Conservation (phyloP, 2,888 invertebrate species). For the Nomada fabriciana region DNA sequence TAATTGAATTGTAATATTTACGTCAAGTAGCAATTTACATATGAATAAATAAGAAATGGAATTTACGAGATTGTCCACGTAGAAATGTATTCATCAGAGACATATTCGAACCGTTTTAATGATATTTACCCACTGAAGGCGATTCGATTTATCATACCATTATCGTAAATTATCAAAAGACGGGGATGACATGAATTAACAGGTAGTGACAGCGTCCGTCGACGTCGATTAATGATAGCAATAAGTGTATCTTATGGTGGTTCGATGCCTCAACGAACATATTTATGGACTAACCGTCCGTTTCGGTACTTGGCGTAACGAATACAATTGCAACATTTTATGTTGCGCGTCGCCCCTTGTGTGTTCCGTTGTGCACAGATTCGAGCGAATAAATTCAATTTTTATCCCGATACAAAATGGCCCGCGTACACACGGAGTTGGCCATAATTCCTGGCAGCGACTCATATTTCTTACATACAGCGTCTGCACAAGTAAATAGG, state of each 20-base stretch:
- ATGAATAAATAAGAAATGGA: no score
- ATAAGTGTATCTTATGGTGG: slow-evolving; percentile 3
- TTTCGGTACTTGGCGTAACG: not conserved
- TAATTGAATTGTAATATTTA: no score
- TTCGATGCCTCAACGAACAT: not conserved
- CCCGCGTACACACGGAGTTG: slow-evolving; percentile 4
- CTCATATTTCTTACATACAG: slow-evolving; percentile 49
- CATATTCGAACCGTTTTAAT: no score
- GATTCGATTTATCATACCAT: not conserved
- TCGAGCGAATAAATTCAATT: slow-evolving; percentile 37
- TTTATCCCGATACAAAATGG: slow-evolving; percentile 30
- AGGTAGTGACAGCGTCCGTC: not conserved
- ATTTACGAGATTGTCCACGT: no score
- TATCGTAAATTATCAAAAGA: not conserved
- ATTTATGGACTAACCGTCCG: not conserved
- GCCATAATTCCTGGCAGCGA: slow-evolving; percentile 38
- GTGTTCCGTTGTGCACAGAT: not conserved
- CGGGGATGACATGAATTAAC: not conserved
- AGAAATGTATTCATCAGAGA: no score
- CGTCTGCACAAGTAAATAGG: slow-evolving; percentile 15
- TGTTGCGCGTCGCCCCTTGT: not conserved
- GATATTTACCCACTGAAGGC: not conserved
- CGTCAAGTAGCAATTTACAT: no score
- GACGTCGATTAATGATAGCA: slow-evolving; percentile 7
- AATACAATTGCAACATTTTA: slow-evolving; percentile 2